Percentiles rank a stretch among this genome's conserved stretches.
phyloP scores from a whole-genome alignment of 2,888 invertebrate species.

The Parnassius glacialis region DNA sequence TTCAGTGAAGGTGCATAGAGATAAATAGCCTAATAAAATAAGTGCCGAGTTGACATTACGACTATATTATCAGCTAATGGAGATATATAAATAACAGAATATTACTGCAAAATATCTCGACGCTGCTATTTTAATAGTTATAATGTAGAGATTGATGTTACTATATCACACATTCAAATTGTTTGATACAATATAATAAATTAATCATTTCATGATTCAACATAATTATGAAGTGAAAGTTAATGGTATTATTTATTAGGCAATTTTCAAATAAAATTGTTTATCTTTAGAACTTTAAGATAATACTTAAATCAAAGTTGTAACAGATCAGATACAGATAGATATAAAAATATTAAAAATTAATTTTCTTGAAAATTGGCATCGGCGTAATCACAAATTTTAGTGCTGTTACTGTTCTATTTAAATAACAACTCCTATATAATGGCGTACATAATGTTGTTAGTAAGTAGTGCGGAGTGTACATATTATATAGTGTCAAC shows the following conservation, averaged over 20 bases:
- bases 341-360: too few relatives aligned
- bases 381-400: conserved; percentile 7
- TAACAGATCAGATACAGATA: too few relatives aligned
- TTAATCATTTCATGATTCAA: conserved; percentile 4
- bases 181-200: conserved; percentile 13
- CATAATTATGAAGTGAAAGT: conserved; percentile 10
- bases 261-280: conserved; percentile 10
- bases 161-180: not conserved
- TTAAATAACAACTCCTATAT: conserved; percentile 4
- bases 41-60: conserved; percentile 4
- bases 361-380: too few relatives aligned
- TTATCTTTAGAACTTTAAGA: conserved; percentile 14
- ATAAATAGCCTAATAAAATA: not conserved
- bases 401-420: conserved; percentile 21
- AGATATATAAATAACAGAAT: conserved; percentile 1
- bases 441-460: conserved; percentile 11
- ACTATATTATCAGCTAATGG: not conserved
- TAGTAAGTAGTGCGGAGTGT: conserved; percentile 21
- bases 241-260: conserved; percentile 23
- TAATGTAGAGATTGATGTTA: conserved; percentile 15
- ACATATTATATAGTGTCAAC: conserved; percentile 18
- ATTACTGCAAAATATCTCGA: conserved; percentile 9
- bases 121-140: conserved; percentile 6
- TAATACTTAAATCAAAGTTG: not conserved
- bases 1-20: conserved; percentile 20